Evolutionary conservation across 2,888 invertebrate genomes (phyloP).

Genomic region (Idaea dimidiata): DNA sequence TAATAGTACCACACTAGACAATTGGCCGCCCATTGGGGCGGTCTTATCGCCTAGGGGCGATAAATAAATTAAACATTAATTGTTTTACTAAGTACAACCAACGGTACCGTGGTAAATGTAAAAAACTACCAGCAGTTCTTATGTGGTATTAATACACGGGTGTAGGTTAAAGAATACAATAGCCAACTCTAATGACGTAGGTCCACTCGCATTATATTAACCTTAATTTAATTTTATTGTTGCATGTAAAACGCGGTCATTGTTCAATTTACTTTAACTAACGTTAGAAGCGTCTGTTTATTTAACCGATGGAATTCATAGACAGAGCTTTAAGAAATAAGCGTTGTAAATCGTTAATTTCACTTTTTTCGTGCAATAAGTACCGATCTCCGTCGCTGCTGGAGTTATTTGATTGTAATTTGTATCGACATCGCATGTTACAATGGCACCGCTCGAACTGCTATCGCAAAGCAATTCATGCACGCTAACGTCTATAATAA

Average conservation of each 20-base stretch:
- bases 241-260: conserved; percentile 15
- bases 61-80: no score
- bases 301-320: conserved; percentile 4
- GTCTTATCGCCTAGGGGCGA: no score
- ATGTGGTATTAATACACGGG: background rate
- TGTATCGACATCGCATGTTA: conserved; percentile 59
- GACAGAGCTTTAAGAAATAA: conserved; percentile 8
- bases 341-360: background rate
- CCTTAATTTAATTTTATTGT: conserved; percentile 15
- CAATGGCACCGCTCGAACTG: conserved; percentile 30
- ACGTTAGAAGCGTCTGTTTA: conserved; percentile 9
- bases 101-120: no score
- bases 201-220: background rate
- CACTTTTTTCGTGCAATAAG: conserved; percentile 8
- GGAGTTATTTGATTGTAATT: conserved; percentile 33
- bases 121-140: no score
- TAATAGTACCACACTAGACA: no score
- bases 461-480: conserved; percentile 43
- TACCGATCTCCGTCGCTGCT: conserved; percentile 17
- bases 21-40: no score
- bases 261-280: conserved; percentile 13
- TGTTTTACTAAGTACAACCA: no score
- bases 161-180: conserved; percentile 1
- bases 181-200: conserved; percentile 4
- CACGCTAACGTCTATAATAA: conserved; percentile 53